Base-by-base conservation (phyloP, 2,888 invertebrate genomes). In the Eupithecia dodoneata region DNA sequence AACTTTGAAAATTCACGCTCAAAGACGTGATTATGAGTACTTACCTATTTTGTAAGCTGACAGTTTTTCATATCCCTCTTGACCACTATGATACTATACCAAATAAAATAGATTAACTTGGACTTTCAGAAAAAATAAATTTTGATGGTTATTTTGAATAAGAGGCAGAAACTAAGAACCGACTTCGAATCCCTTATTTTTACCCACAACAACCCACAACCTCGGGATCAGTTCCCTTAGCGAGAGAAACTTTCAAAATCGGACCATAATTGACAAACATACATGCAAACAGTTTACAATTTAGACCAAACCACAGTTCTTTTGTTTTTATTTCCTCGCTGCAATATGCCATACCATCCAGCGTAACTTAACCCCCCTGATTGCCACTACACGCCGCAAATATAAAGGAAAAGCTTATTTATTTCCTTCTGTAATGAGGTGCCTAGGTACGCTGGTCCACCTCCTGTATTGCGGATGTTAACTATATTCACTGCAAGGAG, bases 301-400 rank as follows among this genome's bases (percentile, higher is more conserved):
- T 87, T 87, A 79, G 13, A 79, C 86, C 85, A 81, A 79, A 82
- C 79, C 73, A 79, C 70, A 67, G 59, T 84, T 84, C 88, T 89
- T 91, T 91, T 90, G 88, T 91, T 90, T 84, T 87, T 86, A 86
- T 89, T 90, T 90, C 83, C 87, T 88, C 89, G 83, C 88, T 88
- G 89, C 90, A 89, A 90, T 91, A 91, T 89, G 87, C 88, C 85
- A 82, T 90, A 87, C 89, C 88, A 88, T 87, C 91, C 92, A 92
- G 84, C 81, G 81, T 90, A 90, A 89, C 84, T 87, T 87, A 87
- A 88, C 84, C 90, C 80, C 85, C 69, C 78, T 84, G 85, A 86
- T 87, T 87, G 85, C 84, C 83, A 84, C 83, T 87, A 83, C 82
- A 83, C 79, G 79, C 76, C 78, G 81, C 78, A 81, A 85, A 85